phyloP scores from a whole-genome alignment of 1,140 invertebrate genomes.

The Euwallacea fornicatus region DNA sequence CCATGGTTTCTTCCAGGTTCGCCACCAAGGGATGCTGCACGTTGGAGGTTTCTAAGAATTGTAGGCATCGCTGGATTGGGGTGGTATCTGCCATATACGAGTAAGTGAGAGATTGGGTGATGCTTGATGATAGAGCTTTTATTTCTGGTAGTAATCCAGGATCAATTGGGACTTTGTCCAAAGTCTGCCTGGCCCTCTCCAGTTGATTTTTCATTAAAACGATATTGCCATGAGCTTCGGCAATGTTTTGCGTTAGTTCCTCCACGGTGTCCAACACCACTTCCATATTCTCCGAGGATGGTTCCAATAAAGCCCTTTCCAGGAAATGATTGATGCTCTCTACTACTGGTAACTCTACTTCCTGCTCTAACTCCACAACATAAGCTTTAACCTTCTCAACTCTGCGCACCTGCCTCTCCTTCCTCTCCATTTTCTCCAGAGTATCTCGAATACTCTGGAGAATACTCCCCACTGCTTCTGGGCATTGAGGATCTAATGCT shows the following conservation, averaged over 20 bases:
- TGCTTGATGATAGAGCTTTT: slow-evolving; percentile 15
- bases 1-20: neutral
- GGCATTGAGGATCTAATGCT: neutral
- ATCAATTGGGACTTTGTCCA: slow-evolving; percentile 15
- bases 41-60: neutral
- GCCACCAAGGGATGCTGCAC: neutral
- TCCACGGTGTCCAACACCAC: slow-evolving; percentile 22
- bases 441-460: neutral
- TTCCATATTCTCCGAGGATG: slow-evolving; percentile 10
- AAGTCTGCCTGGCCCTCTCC: neutral
- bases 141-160: slow-evolving; percentile 13
- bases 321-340: slow-evolving; percentile 19
- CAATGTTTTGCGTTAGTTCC: slow-evolving; percentile 14
- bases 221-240: neutral
- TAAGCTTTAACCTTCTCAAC: slow-evolving; percentile 27
- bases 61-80: neutral
- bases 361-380: slow-evolving; percentile 18
- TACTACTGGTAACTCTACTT: slow-evolving; percentile 14
- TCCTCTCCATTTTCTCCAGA: neutral
- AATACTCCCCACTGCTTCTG: neutral
- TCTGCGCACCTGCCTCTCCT: neutral
- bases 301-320: slow-evolving; percentile 7
- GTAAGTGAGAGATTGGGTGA: slow-evolving; percentile 10
- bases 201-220: neutral
- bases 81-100: neutral